Evolutionary conservation across 2,113 vertebrate genomes (phyloP), one percentile per base, ranked within the genome.

Genomic region (Rhizomys pruinosus): DNA sequence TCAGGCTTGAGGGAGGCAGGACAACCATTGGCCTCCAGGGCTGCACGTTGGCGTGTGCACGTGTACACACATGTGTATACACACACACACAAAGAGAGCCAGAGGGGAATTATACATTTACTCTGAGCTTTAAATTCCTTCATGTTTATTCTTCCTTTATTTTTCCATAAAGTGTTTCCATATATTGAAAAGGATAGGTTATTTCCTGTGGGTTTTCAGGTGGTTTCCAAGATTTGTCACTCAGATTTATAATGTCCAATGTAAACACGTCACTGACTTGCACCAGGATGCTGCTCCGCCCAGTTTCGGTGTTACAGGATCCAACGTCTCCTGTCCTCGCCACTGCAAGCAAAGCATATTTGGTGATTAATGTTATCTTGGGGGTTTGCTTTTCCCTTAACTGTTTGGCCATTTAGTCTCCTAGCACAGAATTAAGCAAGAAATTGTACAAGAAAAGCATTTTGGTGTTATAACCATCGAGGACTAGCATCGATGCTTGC

Each of bases 181-280:
- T 84, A 95, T 92, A 94, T 90, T 96, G 80, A 88, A 80, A 66
- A 92, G 59, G 86, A 84, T 44, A 87, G 34, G 72, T 47, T 86
- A 79, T 86, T 97, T 96, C 95, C 93, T 86, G 73, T 96, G 87
- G 94, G 69, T 95, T 97, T 96, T 93, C 90, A 96, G 95, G 97
- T 97, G 94, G 64, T 97, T 97, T 95, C 96, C 97, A 95, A 79
- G 78, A 93, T 84, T 79, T 96, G 93, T 87, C 92, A 92, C 88
- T 95, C 72, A 91, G 94, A 95, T 95, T 97, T 96, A 94, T 84
- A 80, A 64, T 68, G 73, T 37, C 73, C 74, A 86, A 66, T 64
- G 86, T 91, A 96, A 96, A 86, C 81, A 73, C 90, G 74, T 96
- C 92, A 81, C 71, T 76, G 90, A 81, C 39, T 27, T 37, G 12